A percentile compares a stretch with the other conserved stretches of the same genome.
Conservation (phyloP, 2,113 vertebrate genomes). For the Larimichthys polyactis region DNA sequence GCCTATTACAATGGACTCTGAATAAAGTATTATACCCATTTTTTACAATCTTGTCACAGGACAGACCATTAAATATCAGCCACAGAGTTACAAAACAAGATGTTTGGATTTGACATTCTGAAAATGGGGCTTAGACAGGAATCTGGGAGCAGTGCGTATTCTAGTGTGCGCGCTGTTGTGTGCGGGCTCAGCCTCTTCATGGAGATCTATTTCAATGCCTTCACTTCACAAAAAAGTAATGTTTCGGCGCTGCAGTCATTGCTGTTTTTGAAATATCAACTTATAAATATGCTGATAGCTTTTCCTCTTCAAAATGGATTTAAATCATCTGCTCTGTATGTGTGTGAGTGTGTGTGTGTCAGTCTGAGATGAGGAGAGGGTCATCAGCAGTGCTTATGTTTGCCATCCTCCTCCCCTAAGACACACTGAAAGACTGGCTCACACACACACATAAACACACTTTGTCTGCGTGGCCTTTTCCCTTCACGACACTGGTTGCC, state of each 20-base stretch:
- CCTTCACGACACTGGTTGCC: slow-evolving; percentile 54
- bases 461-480: slow-evolving; percentile 71
- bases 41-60: not conserved
- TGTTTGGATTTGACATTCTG: slow-evolving; percentile 25
- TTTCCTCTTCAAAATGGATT: slow-evolving; percentile 59
- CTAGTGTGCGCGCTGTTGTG: not conserved
- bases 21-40: not conserved
- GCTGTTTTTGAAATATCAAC: slow-evolving; percentile 51
- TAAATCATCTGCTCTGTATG: slow-evolving; percentile 29
- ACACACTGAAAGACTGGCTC: not conserved
- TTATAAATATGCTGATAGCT: slow-evolving; percentile 61
- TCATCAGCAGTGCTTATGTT: slow-evolving; percentile 47
- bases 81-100: not conserved
- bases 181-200: slow-evolving; percentile 10
- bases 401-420: slow-evolving; percentile 29
- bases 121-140: not conserved
- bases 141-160: not conserved
- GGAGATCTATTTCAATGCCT: slow-evolving; percentile 44
- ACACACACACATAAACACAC: slow-evolving; percentile 32
- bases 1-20: not conserved
- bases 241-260: slow-evolving; percentile 35
- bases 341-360: not conserved
- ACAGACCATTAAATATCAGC: slow-evolving; percentile 2
- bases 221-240: slow-evolving; percentile 31
- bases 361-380: slow-evolving; percentile 42